Base-by-base conservation (phyloP, 1,140 invertebrate species). In the Dermatophagoides farinae region DNA sequence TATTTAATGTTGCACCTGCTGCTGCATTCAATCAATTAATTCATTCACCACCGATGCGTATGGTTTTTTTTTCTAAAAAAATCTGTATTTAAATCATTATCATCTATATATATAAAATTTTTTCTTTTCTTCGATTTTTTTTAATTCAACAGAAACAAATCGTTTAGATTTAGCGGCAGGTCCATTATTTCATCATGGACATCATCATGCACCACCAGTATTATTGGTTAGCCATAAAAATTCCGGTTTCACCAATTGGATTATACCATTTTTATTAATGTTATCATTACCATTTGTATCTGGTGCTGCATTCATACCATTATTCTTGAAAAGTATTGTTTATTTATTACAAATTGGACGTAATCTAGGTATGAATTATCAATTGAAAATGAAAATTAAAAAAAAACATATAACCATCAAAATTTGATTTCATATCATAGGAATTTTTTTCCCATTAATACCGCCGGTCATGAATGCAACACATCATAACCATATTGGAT, bases 301-400 rank as follows among this genome's bases (percentile, higher is more conserved):
- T 1, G 50, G 59, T 22, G 59, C 59, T 49, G 43, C 46, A 18
- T 60, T 60, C 18, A 49, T 60, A 12, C 59, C 59, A 43, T 18
- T 60, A 22, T 60, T 60, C 20, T 31, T 60, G 9, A 60, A 60
- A 54, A n/a, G 11, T 11, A 31, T 60, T 18, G 47, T 60, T 11
- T 51, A 53, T 22, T 22, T 60, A n/a, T 22, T 60, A 22, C 59
- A 60, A 31, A 60, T 60, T 52, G 43, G 43, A 2, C 47, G 59
- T 16, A 63, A 55, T 60, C 18, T 50, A 57, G 62, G 62, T 55
- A 40, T n/a, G n/a, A n/a, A n/a, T n/a, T n/a, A n/a, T n/a, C n/a
- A n/a, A n/a, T n/a, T 14, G n/a, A 44, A 44, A 44, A 14, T 44
- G 43, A 44, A 14, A 14, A n/a, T 44, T n/a, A 44, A 44, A 14